Evolutionary conservation across 2,888 invertebrate species (phyloP), one percentile per base, ranked within the genome.

Genomic region (Amiota communis): DNA sequence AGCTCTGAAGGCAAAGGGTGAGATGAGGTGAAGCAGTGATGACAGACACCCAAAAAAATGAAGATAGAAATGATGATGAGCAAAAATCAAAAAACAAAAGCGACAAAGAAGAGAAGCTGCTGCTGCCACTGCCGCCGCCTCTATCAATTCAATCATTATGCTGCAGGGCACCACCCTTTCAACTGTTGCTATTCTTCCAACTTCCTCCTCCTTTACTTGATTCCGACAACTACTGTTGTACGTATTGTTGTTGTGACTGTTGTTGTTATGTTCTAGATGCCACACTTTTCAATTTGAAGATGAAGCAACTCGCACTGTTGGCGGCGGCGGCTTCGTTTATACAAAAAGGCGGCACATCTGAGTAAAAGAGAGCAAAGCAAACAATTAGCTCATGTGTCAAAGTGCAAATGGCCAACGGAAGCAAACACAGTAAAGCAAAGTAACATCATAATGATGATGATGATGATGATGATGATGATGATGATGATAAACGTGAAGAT

Each of bases 311-410:
- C 63, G 63, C 36, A 9, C 23, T 61, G 65, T 36, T 48, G 15
- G 12, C 15, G 48, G 15, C 53, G 53, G 15, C n/a, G 15, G 53
- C 53, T 8, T 15, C 53, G 8, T 15, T 8, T 15, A n/a, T 17
- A 48, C n/a, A 65, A 15, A n/a, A 20, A 49, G 36, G 63, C 63
- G 46, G 63, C 36, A 20, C 61, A 23, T 36, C 8, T 36, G 53
- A 53, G 53, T n/a, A 36, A 36, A 36, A 36, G 36, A 9, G 15
- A 15, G 59, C 11, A 59, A 53, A 47, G 73, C 81, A 78, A 77
- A 81, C 81, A 84, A 83, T 84, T 83, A 83, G 80, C 84, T 83
- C 78, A 77, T 81, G 80, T 83, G 83, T 84, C 83, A 83, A 83
- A 83, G 83, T 74, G 81, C 81, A 82, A 72, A 72, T 23, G 15